Evolutionary conservation across 2,797 vertebrate genomes (phyloP).

Genomic region (Hemibagrus guttatus): DNA sequence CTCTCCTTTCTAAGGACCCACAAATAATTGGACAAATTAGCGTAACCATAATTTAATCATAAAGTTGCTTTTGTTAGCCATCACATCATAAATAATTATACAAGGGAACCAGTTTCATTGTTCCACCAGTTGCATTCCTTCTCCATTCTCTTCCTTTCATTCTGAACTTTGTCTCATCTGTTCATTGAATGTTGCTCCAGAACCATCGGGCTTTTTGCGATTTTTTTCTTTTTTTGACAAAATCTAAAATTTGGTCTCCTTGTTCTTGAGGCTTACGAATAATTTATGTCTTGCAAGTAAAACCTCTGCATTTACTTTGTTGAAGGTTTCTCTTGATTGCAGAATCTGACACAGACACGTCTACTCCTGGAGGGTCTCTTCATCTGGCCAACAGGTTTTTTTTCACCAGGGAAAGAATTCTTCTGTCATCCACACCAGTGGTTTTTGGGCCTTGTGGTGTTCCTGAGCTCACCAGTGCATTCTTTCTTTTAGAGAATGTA

Average conservation of each 20-base stretch:
- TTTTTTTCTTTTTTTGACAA: too few species aligned
- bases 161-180: neutral
- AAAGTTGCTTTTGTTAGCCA: neutral
- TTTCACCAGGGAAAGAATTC: neutral
- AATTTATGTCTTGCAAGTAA: neutral
- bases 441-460: neutral
- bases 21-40: neutral
- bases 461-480: neutral
- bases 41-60: neutral
- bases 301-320: neutral
- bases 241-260: neutral
- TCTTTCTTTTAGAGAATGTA: neutral
- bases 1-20: neutral
- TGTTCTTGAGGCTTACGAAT: neutral
- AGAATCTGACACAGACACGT: neutral
- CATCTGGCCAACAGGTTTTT: neutral
- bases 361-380: neutral
- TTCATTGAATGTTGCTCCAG: neutral
- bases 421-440: neutral
- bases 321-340: neutral
- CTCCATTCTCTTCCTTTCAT: neutral
- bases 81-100: neutral
- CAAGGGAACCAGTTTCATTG: neutral
- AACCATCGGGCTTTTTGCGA: neutral
- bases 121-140: neutral